Evolutionary conservation across 2,113 vertebrate genomes (phyloP).

Genomic region (Accipiter cooperii): DNA sequence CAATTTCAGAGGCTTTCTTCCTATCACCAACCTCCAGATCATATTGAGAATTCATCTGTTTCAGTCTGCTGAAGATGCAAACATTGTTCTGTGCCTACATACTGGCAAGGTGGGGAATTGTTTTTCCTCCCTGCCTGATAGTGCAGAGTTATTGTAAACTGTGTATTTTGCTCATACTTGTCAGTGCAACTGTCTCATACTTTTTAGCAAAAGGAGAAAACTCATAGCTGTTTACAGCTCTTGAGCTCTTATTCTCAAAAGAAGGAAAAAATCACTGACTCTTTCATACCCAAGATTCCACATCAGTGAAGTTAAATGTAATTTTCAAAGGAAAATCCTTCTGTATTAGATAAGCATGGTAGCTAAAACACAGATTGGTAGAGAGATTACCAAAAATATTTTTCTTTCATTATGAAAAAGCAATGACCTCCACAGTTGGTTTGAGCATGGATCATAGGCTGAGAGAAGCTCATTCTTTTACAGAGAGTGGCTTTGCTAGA

Average conservation of each 20-base stretch:
- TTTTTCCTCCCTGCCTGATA: not conserved
- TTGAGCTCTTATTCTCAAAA: not conserved
- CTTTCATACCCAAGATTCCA: not conserved
- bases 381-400: not conserved
- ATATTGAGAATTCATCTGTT: not conserved
- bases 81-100: accelerated
- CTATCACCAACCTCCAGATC: not conserved
- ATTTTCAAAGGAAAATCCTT: not conserved
- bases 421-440: accelerated
- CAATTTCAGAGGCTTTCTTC: not conserved
- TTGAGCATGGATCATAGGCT: not conserved
- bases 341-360: not conserved
- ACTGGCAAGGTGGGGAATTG: not conserved
- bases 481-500: not conserved
- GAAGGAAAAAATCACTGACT: not conserved
- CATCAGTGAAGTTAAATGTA: not conserved
- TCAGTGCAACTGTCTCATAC: not conserved
- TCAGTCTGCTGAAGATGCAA: slow-evolving; percentile 16
- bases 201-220: not conserved
- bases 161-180: not conserved
- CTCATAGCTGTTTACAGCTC: not conserved
- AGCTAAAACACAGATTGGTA: not conserved
- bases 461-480: not conserved
- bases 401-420: not conserved
- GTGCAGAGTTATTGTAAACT: not conserved